These are phyloP conservation scores for Halcyon leucocephala DNA, from an alignment of 2,797 vertebrate genomes.

Conservation along the genomic window DNA sequence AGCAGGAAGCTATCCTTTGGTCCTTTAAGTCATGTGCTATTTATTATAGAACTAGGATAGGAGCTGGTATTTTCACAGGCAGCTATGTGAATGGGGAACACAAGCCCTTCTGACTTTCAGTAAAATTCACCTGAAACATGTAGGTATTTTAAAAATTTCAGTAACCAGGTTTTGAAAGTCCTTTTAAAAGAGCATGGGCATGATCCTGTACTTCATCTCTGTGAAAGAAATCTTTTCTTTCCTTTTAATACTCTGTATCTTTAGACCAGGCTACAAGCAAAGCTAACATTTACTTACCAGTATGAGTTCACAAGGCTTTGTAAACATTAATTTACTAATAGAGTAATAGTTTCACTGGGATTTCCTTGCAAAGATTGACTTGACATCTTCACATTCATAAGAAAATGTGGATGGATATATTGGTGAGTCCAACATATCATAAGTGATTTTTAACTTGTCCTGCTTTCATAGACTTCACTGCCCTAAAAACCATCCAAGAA, in stretches of 20 bases:
- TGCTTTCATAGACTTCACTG: not conserved
- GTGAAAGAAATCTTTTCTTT: not conserved
- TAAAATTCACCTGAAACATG: slow-evolving; percentile 3
- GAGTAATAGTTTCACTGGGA: not conserved
- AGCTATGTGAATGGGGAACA: not conserved
- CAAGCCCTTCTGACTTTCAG: not conserved
- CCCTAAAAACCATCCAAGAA: not conserved
- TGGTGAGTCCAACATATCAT: not conserved
- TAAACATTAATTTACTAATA: not conserved
- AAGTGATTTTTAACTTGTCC: not conserved
- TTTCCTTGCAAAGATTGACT: not conserved
- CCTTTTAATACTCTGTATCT: not conserved
- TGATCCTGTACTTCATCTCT: not conserved
- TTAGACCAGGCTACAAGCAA: not conserved
- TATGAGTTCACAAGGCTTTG: not conserved
- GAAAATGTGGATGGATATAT: not conserved
- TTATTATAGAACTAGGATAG: slow-evolving; percentile 16
- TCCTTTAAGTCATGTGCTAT: slow-evolving; percentile 51
- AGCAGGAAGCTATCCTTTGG: slow-evolving; percentile 39
- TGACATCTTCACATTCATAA: not conserved
- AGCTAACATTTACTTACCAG: not conserved
- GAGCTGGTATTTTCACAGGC: slow-evolving; percentile 32
- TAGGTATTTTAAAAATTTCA: not conserved
- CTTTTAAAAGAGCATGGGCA: not conserved
- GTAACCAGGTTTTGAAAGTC: not conserved